Conservation (phyloP, 2,113 vertebrate genomes). For the Meles meles region DNA sequence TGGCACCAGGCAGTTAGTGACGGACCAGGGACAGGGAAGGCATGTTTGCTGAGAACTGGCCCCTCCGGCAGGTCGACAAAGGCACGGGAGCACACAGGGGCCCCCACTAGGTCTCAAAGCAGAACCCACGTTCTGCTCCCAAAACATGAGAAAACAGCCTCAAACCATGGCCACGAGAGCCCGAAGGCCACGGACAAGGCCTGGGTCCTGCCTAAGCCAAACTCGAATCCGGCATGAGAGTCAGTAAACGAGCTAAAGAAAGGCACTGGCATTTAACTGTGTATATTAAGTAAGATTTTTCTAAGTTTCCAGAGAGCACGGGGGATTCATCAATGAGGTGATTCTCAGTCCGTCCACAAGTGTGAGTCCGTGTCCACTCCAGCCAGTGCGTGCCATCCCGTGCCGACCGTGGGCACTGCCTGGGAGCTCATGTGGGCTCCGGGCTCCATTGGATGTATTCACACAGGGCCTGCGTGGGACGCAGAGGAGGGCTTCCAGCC, state of each 20-base stretch:
- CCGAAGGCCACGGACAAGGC: background rate
- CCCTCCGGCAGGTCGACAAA: background rate
- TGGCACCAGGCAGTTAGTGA: too few relatives aligned
- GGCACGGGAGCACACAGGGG: background rate
- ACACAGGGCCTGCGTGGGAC: background rate
- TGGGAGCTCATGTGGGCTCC: background rate
- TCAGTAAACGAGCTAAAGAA: background rate
- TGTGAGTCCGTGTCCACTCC: background rate
- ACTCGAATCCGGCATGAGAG: background rate
- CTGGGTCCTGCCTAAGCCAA: background rate
- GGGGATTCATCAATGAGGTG: background rate
- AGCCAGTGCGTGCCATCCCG: too few relatives aligned
- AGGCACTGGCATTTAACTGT: background rate
- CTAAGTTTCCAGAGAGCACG: background rate
- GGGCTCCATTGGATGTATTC: too few relatives aligned
- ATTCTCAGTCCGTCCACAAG: background rate
- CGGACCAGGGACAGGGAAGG: background rate
- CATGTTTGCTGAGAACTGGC: background rate
- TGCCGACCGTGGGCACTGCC: accelerated
- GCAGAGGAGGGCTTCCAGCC: background rate
- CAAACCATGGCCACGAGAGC: background rate
- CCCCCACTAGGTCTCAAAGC: background rate
- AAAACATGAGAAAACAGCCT: background rate
- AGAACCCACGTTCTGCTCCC: background rate
- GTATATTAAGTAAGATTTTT: background rate